Conservation (phyloP, 2,888 invertebrate species). For the Anthophora plumipes region DNA sequence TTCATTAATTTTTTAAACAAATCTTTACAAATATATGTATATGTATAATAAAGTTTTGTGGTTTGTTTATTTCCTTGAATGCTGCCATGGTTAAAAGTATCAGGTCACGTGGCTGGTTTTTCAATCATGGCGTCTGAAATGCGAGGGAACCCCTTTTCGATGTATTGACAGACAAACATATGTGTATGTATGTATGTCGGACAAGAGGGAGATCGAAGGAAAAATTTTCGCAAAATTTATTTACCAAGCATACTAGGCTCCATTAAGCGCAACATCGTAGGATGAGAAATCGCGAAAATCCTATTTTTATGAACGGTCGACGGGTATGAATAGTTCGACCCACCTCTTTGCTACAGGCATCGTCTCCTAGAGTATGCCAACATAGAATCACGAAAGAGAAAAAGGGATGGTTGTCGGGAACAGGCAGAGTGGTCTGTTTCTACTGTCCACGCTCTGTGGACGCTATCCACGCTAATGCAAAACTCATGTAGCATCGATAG, state of each 20-base stretch:
- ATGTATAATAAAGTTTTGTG: too few relatives aligned
- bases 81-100: neutral
- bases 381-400: constrained; percentile 38
- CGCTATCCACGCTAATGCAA: too few relatives aligned
- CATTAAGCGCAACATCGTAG: constrained; percentile 78
- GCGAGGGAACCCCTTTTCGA: neutral
- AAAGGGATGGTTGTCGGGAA: constrained; percentile 39
- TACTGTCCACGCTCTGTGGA: constrained; percentile 58
- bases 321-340: constrained; percentile 67
- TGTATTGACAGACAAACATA: neutral
- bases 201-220: constrained; percentile 40
- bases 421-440: constrained; percentile 56
- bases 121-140: neutral
- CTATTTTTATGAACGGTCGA: constrained; percentile 79
- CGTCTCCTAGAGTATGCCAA: constrained; percentile 37
- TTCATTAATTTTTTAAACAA: too few relatives aligned
- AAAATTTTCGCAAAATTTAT: constrained; percentile 74
- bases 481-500: constrained; percentile 73
- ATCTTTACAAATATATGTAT: too few relatives aligned
- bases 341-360: constrained; percentile 36
- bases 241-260: constrained; percentile 76
- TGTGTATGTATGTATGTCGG: neutral
- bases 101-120: neutral
- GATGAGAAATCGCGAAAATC: constrained; percentile 79
- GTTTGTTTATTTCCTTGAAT: too few relatives aligned